A percentile compares a stretch with the other conserved stretches of the same genome.
Conservation (phyloP, 1,140 invertebrate species). For the Solen grandis region DNA sequence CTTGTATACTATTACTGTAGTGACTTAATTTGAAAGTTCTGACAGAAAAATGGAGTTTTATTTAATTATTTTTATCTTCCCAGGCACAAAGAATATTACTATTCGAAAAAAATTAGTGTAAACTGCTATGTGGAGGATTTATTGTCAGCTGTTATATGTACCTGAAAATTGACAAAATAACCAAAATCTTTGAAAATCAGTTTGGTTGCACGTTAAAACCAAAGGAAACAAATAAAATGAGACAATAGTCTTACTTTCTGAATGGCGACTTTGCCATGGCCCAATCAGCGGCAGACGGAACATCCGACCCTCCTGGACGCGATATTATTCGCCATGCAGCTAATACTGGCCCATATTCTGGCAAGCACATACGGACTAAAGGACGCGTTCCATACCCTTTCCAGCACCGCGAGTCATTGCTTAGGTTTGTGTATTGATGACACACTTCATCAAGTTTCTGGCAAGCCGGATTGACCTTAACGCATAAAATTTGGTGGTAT, state of each 20-base stretch:
- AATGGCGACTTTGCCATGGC: conserved; percentile 61
- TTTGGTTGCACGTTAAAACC: no score
- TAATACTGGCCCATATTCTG: conserved; percentile 66
- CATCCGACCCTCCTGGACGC: conserved; percentile 46
- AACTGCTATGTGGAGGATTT: no score
- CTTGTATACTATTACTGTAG: no score
- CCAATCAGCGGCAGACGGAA: conserved; percentile 56
- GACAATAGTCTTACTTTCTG: conserved; percentile 59
- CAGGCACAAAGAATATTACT: no score
- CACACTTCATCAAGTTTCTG: conserved; percentile 64
- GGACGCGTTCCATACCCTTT: conserved; percentile 69
- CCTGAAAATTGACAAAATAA: no score
- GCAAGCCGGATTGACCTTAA: conserved; percentile 44
- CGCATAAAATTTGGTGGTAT: conserved; percentile 69
- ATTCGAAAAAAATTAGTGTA: no score
- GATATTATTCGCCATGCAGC: conserved; percentile 58
- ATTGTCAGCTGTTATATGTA: no score
- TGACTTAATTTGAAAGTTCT: no score
- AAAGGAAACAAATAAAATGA: no score
- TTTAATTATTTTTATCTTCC: no score
- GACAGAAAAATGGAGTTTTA: no score
- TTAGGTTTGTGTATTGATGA: conserved; percentile 51
- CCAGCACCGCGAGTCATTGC: conserved; percentile 42
- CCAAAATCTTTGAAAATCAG: no score
- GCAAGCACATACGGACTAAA: conserved; percentile 70